Conservation (phyloP, 2,888 invertebrate genomes). For the Pyrrhosoma nymphula region DNA sequence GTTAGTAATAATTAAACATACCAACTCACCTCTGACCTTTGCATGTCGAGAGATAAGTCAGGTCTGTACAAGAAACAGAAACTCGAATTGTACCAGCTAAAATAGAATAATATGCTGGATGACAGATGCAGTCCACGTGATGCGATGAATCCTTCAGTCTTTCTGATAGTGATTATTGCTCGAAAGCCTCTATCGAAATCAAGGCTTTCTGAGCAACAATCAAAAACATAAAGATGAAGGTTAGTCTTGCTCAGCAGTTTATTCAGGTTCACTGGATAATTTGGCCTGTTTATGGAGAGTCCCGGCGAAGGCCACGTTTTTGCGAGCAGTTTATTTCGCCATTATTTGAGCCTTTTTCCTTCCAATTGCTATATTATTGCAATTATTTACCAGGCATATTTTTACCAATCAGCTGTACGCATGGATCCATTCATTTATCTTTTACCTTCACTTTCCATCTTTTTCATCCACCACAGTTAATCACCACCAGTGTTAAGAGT, state of each 20-base stretch:
- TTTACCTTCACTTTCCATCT: too few species aligned
- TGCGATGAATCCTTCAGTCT: constrained; percentile 71
- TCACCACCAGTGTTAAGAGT: too few species aligned
- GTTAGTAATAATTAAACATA: too few species aligned
- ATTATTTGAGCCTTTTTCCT: not conserved
- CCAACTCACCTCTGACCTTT: too few species aligned
- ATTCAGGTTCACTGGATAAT: not conserved
- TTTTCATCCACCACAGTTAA: too few species aligned
- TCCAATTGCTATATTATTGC: not conserved
- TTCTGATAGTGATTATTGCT: constrained; percentile 79
- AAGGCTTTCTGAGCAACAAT: constrained; percentile 80
- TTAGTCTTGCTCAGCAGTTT: not conserved
- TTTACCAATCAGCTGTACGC: too few species aligned
- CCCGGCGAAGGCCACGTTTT: not conserved
- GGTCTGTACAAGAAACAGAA: too few species aligned
- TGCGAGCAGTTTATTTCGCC: not conserved
- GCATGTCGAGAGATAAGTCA: too few species aligned
- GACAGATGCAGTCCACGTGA: not conserved
- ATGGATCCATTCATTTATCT: too few species aligned
- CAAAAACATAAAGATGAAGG: constrained; percentile 78
- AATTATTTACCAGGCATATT: not conserved
- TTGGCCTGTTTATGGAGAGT: not conserved
- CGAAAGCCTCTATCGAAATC: constrained; percentile 77
- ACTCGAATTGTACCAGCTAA: too few species aligned
- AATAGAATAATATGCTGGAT: too few species aligned